Evolutionary conservation across 2,797 vertebrate species (phyloP), one percentile per base, ranked within the genome.

Genomic region (Gephyroberyx darwinii): DNA sequence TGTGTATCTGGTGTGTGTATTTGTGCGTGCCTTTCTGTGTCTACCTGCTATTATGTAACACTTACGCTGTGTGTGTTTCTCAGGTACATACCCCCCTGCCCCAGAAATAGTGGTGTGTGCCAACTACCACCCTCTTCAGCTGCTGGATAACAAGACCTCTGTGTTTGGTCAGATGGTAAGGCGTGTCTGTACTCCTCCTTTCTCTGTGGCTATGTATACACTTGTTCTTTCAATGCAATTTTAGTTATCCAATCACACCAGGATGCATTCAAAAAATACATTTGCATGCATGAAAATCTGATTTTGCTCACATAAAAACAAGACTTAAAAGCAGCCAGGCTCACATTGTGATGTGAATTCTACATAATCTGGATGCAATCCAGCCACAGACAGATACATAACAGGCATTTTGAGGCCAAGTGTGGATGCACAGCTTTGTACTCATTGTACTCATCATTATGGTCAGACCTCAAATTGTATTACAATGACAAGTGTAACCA

Each of bases 131-230:
- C 92, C 94, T 13, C 88, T 94, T 53, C 89, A 94, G 74, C 90
- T 94, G 62, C 89, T 90, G 78, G 93, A 94, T 87, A 92, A 91
- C 85, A 92, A 92, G 74, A 91, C 92, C 53, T 94, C 91, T 80
- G 68, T 77, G 13, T 91, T 95, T 82, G 74, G 83, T 13, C 89
- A 87, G 78, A 96, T 95, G 96, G 97, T 98, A 95, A 43, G 79
- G 71, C 43, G 91, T 12, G n/a, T 14, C 19, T 50, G 61, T 69
- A 17, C 26, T 75, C 43, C 41, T 62, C 5, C 43, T 20, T 17
- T 65, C 9, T 30, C 31, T 8, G 14, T 57, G 26, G 16, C n/a
- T 52, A 51, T 30, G 1, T 4, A 45, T n/a, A 55, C 19, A 47
- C 45, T 12, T 51, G 6, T 33, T 61, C 17, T 51, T 56, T 69